These are phyloP conservation scores for Alligator sinensis DNA, from an alignment of 2,113 vertebrate species.

Conservation along the genomic window DNA sequence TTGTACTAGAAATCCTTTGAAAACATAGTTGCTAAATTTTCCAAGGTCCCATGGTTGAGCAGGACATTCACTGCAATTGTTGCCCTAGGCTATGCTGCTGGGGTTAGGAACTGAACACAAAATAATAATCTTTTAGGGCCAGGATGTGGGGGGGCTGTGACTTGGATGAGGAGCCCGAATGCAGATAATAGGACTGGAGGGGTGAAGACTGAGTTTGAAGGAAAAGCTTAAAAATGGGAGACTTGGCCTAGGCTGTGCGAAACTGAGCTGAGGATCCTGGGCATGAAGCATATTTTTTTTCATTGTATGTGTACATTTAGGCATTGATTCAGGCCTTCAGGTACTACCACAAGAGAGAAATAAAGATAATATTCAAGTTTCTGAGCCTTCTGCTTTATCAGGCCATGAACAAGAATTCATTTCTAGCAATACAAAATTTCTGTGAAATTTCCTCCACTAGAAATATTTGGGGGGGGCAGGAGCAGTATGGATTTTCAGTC, in stretches of 20 bases:
- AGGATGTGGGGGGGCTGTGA: not conserved
- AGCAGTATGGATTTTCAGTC: no score
- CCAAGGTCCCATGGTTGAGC: not conserved
- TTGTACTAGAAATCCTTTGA: no score
- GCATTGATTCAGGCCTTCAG: not conserved
- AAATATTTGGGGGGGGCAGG: no score
- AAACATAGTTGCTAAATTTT: not conserved
- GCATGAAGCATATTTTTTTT: not conserved
- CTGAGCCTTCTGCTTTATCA: not conserved
- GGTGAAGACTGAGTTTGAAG: not conserved
- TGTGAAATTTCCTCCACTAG: no score
- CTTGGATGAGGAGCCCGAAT: not conserved
- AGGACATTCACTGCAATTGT: not conserved
- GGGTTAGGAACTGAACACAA: not conserved
- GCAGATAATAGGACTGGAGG: not conserved
- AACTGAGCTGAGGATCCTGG: no score
- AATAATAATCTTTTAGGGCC: no score
- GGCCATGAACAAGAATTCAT: no score
- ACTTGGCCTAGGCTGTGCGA: not conserved
- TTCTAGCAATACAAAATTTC: no score
- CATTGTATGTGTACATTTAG: not conserved
- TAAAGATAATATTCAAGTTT: not conserved
- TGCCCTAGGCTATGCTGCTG: not conserved
- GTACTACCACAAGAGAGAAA: no score
- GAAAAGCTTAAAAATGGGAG: not conserved